Percentiles rank a stretch among this genome's conserved stretches.
phyloP scores from a whole-genome alignment of 1,140 invertebrate species.

The Drosophila fuyamai region DNA sequence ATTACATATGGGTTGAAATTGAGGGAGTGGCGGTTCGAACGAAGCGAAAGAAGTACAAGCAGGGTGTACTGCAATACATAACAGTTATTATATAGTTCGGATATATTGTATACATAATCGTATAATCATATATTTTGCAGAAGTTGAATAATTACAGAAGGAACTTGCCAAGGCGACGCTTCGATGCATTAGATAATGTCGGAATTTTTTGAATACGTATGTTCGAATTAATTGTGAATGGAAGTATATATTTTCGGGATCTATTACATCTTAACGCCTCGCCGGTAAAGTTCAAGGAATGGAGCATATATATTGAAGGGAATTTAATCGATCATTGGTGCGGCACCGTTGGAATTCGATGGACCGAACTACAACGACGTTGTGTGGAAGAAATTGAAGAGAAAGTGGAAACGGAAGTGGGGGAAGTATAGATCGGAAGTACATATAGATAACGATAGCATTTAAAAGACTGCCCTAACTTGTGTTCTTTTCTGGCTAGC shows the following conservation, averaged over 20 bases:
- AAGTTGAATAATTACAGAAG: constrained; percentile 50
- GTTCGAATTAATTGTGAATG: constrained; percentile 11
- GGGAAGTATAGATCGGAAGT: constrained; percentile 43
- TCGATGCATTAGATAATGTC: constrained; percentile 17
- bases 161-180: constrained; percentile 32
- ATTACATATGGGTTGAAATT: constrained; percentile 63
- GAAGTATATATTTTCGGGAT: neutral
- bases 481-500: constrained; percentile 36
- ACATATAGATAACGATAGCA: constrained; percentile 83
- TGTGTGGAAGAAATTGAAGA: constrained; percentile 34
- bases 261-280: constrained; percentile 47
- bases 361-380: constrained; percentile 6
- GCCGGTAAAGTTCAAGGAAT: constrained; percentile 35
- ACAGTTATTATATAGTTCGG: constrained; percentile 52
- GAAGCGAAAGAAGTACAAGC: constrained; percentile 69
- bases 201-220: constrained; percentile 16
- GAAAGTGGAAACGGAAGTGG: constrained; percentile 39
- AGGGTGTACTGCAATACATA: constrained; percentile 57
- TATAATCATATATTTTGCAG: constrained; percentile 12
- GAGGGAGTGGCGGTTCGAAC: constrained; percentile 41
- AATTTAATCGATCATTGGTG: constrained; percentile 52
- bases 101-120: constrained; percentile 33
- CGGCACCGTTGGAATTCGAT: constrained; percentile 14
- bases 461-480: constrained; percentile 75
- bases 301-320: constrained; percentile 50